These are phyloP conservation scores for Coleophora flavipennella DNA, from an alignment of 2,888 invertebrate species.

Conservation along the genomic window DNA sequence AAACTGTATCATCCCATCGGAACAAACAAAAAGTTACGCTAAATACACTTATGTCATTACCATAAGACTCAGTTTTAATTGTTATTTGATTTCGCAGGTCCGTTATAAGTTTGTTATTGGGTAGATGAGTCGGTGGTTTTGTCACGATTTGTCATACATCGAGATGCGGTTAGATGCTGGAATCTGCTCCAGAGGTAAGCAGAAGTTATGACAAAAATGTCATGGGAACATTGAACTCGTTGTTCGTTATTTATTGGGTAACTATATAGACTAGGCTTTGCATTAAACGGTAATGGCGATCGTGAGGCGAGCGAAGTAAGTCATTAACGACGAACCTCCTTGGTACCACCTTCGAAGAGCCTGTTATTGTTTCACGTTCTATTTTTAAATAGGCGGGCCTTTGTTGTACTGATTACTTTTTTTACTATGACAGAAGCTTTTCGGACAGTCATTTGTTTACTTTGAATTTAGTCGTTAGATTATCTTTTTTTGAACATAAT, in stretches of 20 bases:
- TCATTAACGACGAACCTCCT: conserved; percentile 24
- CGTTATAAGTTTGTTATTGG: conserved; percentile 16
- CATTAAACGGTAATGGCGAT: conserved; percentile 35
- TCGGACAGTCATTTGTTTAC: neutral
- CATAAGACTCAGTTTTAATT: conserved; percentile 26
- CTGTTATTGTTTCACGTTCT: conserved; percentile 34
- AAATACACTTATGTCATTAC: conserved; percentile 15
- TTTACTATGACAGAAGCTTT: neutral
- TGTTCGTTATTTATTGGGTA: conserved; percentile 24
- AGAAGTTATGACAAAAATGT: conserved; percentile 64
- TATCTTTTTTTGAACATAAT: too few relatives aligned
- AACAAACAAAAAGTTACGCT: too few relatives aligned
- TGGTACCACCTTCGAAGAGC: neutral
- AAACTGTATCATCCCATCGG: too few relatives aligned
- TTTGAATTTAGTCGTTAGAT: too few relatives aligned
- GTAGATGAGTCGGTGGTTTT: conserved; percentile 64
- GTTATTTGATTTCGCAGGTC: conserved; percentile 10
- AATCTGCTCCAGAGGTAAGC: conserved; percentile 39
- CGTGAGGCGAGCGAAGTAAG: conserved; percentile 39
- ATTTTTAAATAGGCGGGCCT: neutral
- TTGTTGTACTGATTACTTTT: neutral
- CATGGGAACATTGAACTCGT: conserved; percentile 50
- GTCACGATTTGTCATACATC: conserved; percentile 70
- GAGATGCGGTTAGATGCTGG: conserved; percentile 52
- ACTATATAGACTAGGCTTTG: conserved; percentile 7